Evolutionary conservation across 2,888 invertebrate species (phyloP), one percentile per base, ranked within the genome.

Genomic region (Drosophila niveifrons): DNA sequence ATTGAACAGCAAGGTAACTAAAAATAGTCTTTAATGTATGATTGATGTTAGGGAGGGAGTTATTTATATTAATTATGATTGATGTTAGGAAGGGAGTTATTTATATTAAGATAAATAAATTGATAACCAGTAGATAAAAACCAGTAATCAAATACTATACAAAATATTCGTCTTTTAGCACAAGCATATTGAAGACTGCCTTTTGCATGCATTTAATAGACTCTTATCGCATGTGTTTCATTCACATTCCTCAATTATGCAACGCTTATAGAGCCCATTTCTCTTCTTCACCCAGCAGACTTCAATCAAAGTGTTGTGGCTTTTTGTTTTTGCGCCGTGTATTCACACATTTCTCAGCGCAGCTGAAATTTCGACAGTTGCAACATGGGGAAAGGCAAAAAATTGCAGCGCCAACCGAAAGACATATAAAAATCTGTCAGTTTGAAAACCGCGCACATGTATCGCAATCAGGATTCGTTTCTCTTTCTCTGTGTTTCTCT

Each of bases 351-450:
- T 61, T 53, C 70, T 43, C 69, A 47, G 18, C 13, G 29, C 43
- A 47, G 56, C 56, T 53, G 69, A 64, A 75, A 62, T 62, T 76
- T 70, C 80, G 80, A 76, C 80, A 75, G 80, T 70, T 70, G 80
- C 70, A 53, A 39, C n/a, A 28, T 0, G 31, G 44, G 44, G 41
- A 3, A 15, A 11, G 15, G 15, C 36, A 39, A 61, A 64, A 66
- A 81, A 78, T 68, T 66, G 69, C 69, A 69, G 59, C 55, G 64
- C 61, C 78, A 80, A 68, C 66, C 78, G 73, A 77, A 81, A 78
- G 80, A 81, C 78, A 83, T 75, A 78, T 81, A 85, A 86, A 86
- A 82, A 86, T 86, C 87, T 82, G 82, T 82, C 87, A 86, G 82
- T 82, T 83, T 75, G 77, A 65, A 80, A 86, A 86, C 86, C 83